These are phyloP conservation scores for Harlomillsia oculata DNA, from an alignment of 1,140 invertebrate species.

Conservation along the genomic window DNA sequence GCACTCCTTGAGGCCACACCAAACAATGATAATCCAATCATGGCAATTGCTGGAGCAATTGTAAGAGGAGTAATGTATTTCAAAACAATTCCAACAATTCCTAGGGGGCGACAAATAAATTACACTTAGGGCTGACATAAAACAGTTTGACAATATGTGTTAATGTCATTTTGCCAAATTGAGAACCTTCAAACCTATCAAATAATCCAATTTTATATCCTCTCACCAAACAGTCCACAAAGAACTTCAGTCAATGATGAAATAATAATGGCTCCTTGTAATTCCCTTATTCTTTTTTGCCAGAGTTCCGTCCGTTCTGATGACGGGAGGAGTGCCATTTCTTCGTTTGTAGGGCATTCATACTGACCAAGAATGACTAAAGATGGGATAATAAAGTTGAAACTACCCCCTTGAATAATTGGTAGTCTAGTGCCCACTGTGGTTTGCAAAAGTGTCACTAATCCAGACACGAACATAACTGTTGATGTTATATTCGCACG, in stretches of 20 bases:
- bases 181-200: not conserved
- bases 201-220: no score
- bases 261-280: conserved; percentile 47
- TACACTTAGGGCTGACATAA: no score
- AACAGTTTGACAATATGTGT: not conserved
- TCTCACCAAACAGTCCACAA: conserved; percentile 44
- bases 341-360: conserved; percentile 40
- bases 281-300: conserved; percentile 43
- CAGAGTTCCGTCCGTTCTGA: conserved; percentile 42
- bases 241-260: conserved; percentile 45
- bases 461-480: conserved; percentile 47
- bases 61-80: conserved; percentile 61
- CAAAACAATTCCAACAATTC: conserved; percentile 60
- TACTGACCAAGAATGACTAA: conserved; percentile 44
- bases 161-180: not conserved
- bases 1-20: conserved; percentile 63
- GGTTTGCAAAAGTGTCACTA: conserved; percentile 37
- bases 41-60: conserved; percentile 66
- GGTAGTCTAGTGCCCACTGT: conserved; percentile 32
- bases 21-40: conserved; percentile 69
- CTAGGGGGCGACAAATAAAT: conserved; percentile 38
- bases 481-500: conserved; percentile 42
- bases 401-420: conserved; percentile 40
- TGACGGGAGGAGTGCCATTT: conserved; percentile 14
- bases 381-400: conserved; percentile 46